Evolutionary conservation across 2,888 invertebrate genomes (phyloP).

Genomic region (Pammene fasciana): DNA sequence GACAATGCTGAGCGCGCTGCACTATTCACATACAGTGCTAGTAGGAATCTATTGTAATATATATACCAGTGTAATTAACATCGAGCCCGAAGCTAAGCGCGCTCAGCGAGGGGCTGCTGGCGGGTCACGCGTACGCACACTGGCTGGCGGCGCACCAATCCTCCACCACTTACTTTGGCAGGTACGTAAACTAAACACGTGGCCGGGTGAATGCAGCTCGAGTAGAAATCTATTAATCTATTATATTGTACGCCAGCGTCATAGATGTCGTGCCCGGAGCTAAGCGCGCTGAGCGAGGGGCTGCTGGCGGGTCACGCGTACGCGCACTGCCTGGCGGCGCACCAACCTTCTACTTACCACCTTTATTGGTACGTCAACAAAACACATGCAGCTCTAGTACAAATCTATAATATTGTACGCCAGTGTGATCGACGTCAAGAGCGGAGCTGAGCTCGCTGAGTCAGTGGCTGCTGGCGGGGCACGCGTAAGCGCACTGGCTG

Average conservation of each 20-base stretch:
- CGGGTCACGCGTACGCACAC: conserved; percentile 78
- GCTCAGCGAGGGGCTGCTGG: conserved; percentile 70
- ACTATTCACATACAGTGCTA: too few relatives aligned
- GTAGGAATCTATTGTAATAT: too few relatives aligned
- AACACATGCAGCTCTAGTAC: neutral
- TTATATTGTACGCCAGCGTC: conserved; percentile 56
- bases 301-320: conserved; percentile 77
- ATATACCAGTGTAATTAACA: conserved; percentile 74
- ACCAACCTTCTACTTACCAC: conserved; percentile 70
- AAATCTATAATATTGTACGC: neutral
- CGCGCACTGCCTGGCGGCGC: conserved; percentile 77
- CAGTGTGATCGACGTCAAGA: neutral
- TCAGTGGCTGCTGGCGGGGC: conserved; percentile 70
- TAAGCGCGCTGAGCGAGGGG: conserved; percentile 67
- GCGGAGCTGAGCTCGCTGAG: neutral
- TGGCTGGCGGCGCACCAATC: conserved; percentile 77
- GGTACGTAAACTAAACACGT: conserved; percentile 58
- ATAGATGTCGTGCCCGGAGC: conserved; percentile 73
- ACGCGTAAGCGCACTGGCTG: conserved; percentile 79
- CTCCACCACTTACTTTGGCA: conserved; percentile 66
- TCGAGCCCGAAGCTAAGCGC: conserved; percentile 70
- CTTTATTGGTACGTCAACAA: conserved; percentile 67
- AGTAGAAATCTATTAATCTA: too few relatives aligned
- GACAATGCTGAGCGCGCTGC: too few relatives aligned
- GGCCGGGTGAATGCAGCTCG: too few relatives aligned